phyloP scores from a whole-genome alignment of 2,797 vertebrate genomes.

The Diglossa cyanea region DNA sequence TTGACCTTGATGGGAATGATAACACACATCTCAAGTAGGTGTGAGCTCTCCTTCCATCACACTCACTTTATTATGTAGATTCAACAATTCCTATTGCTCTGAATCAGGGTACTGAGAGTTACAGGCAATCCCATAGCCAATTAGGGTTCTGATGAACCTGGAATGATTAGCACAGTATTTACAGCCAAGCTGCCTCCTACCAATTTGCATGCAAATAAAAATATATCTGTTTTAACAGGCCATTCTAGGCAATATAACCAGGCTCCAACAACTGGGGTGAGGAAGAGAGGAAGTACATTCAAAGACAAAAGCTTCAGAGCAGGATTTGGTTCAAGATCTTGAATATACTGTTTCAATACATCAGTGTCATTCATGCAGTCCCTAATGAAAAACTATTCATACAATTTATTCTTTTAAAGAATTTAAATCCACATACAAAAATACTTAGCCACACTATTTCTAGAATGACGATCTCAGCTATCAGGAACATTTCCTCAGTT shows the following conservation, averaged over 20 bases:
- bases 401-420: neutral
- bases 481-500: neutral
- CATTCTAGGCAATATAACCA: neutral
- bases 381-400: neutral
- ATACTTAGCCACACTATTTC: neutral
- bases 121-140: constrained; percentile 56
- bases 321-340: neutral
- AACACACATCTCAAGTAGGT: constrained; percentile 63
- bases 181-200: constrained; percentile 54
- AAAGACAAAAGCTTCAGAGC: constrained; percentile 5
- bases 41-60: constrained; percentile 41
- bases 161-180: constrained; percentile 74
- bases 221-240: constrained; percentile 30
- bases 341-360: neutral
- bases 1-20: constrained; percentile 74
- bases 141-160: constrained; percentile 73
- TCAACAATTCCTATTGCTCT: constrained; percentile 39
- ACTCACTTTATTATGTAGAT: constrained; percentile 67
- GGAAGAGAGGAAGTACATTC: neutral
- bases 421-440: neutral
- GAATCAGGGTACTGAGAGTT: constrained; percentile 54
- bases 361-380: neutral
- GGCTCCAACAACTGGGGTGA: neutral
- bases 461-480: neutral
- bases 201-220: constrained; percentile 72